Conservation (phyloP, 2,113 vertebrate species). For the Dendrocopos noguchii region DNA sequence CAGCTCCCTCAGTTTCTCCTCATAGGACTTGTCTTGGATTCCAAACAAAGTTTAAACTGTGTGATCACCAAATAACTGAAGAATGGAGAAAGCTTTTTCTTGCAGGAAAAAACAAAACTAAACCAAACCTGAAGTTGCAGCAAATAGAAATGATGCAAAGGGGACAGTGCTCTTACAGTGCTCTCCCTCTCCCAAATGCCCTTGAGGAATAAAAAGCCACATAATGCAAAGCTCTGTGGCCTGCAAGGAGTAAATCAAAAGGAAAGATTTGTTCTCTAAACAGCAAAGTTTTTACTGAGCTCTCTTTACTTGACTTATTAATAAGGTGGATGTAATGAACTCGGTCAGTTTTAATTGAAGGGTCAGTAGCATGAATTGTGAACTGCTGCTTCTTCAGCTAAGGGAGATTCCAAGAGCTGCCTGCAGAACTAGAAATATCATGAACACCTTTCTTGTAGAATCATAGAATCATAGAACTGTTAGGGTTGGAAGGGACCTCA, state of each 20-base stretch:
- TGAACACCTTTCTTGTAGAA: not conserved
- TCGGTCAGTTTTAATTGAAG: slow-evolving; percentile 7
- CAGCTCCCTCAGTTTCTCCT: too few species aligned
- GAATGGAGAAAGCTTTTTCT: not conserved
- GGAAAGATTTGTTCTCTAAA: not conserved
- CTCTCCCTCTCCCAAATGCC: not conserved
- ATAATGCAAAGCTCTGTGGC: not conserved
- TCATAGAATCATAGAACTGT: too few species aligned
- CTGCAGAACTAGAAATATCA: not conserved
- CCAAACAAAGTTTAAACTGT: not conserved
- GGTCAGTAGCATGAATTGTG: not conserved
- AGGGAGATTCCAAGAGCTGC: not conserved
- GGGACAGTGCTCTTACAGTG: not conserved
- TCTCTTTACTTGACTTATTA: not conserved
- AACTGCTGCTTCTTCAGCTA: not conserved
- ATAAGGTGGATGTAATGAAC: not conserved
- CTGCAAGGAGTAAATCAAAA: not conserved
- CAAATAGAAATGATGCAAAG: not conserved
- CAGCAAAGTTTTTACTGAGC: not conserved
- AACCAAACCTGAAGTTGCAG: not conserved
- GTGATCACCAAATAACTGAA: not conserved
- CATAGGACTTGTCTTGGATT: not conserved
- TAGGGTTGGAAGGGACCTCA: too few species aligned
- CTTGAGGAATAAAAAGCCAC: not conserved
- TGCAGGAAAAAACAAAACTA: not conserved